Evolutionary conservation across 2,888 invertebrate species (phyloP), one percentile per base, ranked within the genome.

Genomic region (Tribolium freemani): DNA sequence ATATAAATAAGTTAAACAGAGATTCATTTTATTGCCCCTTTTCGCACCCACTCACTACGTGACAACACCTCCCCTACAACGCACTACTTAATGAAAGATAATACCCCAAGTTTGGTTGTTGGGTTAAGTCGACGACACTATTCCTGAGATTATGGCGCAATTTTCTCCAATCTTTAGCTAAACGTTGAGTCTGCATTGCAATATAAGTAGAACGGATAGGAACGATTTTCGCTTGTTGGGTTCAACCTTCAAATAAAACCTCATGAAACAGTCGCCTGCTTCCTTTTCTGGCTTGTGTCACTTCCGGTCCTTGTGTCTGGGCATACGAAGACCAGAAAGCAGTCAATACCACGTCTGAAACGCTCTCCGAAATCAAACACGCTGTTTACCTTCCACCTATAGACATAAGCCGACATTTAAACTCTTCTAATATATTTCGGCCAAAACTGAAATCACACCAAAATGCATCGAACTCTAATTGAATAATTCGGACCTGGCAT

Each of bases 201-300:
- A 79, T 80, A 79, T 78, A 81, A 82, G 79, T 81, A 79, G 80
- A 80, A 79, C 80, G 81, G 79, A 82, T 80, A 80, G 80, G 77
- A 82, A 77, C 82, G 82, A 83, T 83, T 82, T 78, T 80, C 78
- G 80, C 79, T 81, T 81, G 81, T 81, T 80, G 80, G 79, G 79
- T 80, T 80, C 80, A 78, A 77, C 79, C 81, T 81, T 80, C 81
- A 79, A 81, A 82, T 82, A 80, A 82, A 82, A 81, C 80, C 81
- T 79, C 81, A 78, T 78, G 80, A 79, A 82, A 81, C 78, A 81
- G 80, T 79, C 81, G 79, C 76, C 78, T 78, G 76, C 80, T 81
- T 82, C 81, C 82, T 80, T 82, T 80, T 80, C 80, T 80, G 80
- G 78, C 79, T 77, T 79, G 79, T 82, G 81, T 80, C 79, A 81